Percentiles rank a stretch among this genome's conserved stretches.
Conservation (phyloP, 1,140 invertebrate species). For the Homarus americanus region DNA sequence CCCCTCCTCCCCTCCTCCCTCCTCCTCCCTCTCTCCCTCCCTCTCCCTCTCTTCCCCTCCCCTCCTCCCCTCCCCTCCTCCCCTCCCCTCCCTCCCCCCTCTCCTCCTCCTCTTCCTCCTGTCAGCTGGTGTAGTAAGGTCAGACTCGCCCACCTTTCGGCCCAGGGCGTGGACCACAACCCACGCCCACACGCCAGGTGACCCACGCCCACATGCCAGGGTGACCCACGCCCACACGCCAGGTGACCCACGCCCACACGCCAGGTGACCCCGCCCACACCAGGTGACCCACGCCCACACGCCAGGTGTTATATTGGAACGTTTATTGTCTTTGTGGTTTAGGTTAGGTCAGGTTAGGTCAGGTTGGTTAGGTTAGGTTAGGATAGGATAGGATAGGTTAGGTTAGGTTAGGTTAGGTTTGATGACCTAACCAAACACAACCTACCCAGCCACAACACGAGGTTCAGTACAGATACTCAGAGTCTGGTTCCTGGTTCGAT, state of each 20-base stretch:
- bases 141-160: neutral
- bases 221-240: slow-evolving; percentile 18
- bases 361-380: too few relatives aligned
- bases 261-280: slow-evolving; percentile 24
- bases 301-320: too few relatives aligned
- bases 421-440: too few relatives aligned
- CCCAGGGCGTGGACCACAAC: slow-evolving; percentile 1
- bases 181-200: slow-evolving; percentile 16
- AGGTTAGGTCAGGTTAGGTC: too few relatives aligned
- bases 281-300: slow-evolving; percentile 27
- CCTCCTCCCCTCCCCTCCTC: neutral
- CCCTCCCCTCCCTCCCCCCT: neutral
- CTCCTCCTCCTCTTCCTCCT: neutral
- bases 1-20: neutral
- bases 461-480: too few relatives aligned
- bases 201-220: slow-evolving; percentile 37
- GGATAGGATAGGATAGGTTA: too few relatives aligned
- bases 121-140: slow-evolving; percentile 24
- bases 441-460: too few relatives aligned
- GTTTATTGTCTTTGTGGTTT: too few relatives aligned
- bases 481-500: too few relatives aligned
- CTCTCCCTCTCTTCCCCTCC: slow-evolving; percentile 21
- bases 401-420: too few relatives aligned
- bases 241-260: slow-evolving; percentile 27
- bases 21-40: slow-evolving; percentile 16